Evolutionary conservation across 2,888 invertebrate species (phyloP), one percentile per base, ranked within the genome.

Genomic region (Diadegma fenestrale): DNA sequence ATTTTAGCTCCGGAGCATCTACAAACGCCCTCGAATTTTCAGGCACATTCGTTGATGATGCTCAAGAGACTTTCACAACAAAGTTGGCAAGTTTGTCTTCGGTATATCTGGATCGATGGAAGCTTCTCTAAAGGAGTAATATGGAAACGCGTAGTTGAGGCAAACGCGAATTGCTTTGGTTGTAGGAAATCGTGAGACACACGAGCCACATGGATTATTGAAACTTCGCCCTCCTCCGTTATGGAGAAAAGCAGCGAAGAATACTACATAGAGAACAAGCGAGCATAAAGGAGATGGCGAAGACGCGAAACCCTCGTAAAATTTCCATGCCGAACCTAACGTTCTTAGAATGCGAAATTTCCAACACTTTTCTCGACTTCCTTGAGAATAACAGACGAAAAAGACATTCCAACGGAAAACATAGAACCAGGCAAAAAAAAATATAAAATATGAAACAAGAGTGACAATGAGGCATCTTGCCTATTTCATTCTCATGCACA

Each of bases 301-400:
- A 69, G 37, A 22, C 33, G 54, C 41, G 80, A 73, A 73, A 79
- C 54, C 68, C 77, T 82, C 82, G 82, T 81, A 83, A 87, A 85
- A 87, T 87, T 76, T 82, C 51, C 85, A 85, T 83, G 77, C 76
- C 75, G 75, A 81, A 85, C 73, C 71, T 69, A 85, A 75, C 72
- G 73, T 71, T 58, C 17, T n/a, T 64, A 54, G 77, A 87, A 87
- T 87, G 77, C 85, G 64, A 83, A 85, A 83, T 85, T 81, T 81
- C 51, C 77, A 41, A 22, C 51, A 77, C 66, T 41, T 61, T 78
- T 68, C 22, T 14, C 26, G 37, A 66, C 58, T 58, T 51, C 19
- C 75, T 30, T 63, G 71, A 63, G 69, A 84, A 69, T 79, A 19
- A 30, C 54, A 72, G 33, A 58, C 19, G 45, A 22, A 14, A 45